phyloP scores from a whole-genome alignment of 2,888 invertebrate species.

The Habrosyne pyritoides region DNA sequence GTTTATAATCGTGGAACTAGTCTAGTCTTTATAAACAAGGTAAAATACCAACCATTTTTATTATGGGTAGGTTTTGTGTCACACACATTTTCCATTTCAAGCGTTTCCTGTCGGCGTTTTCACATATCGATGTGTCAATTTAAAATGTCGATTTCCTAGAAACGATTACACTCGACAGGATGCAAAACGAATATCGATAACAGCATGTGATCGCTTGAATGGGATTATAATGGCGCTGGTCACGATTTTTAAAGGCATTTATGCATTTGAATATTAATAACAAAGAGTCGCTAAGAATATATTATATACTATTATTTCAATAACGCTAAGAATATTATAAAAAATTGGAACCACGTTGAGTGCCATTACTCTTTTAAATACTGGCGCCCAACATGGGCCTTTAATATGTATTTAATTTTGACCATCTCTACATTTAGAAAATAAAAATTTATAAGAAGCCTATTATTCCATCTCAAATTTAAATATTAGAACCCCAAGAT shows the following conservation, averaged over 20 bases:
- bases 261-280: no score
- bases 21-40: no score
- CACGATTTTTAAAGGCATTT: neutral
- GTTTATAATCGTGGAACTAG: no score
- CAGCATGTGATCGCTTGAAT: neutral
- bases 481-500: neutral
- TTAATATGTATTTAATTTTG: no score
- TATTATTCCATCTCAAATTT: neutral
- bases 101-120: neutral
- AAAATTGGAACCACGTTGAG: neutral
- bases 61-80: no score
- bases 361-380: neutral
- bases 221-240: neutral
- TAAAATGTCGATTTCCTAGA: slow-evolving; percentile 1
- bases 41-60: neutral
- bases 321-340: no score
- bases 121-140: neutral
- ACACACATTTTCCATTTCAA: neutral
- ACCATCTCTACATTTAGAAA: neutral
- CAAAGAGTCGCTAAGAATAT: no score
- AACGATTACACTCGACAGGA: neutral
- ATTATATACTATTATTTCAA: no score
- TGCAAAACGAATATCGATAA: neutral
- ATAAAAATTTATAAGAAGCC: neutral
- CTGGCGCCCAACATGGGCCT: neutral